Evolutionary conservation across 2,113 vertebrate species (phyloP).

Genomic region (Cochlearius cochlearius): DNA sequence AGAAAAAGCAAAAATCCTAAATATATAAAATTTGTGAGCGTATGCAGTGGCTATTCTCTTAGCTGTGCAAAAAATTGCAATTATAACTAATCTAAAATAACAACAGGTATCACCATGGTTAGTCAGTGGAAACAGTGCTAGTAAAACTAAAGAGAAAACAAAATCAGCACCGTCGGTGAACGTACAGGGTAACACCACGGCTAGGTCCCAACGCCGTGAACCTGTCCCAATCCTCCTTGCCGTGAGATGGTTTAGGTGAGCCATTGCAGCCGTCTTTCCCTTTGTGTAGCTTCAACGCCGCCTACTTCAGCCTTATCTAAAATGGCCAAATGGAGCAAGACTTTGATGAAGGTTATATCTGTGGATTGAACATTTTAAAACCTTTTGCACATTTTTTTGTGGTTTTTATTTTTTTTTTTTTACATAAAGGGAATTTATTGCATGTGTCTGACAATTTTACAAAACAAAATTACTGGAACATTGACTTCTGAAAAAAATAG

Average conservation of each 20-base stretch:
- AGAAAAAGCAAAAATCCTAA: not conserved
- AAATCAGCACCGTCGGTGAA: not conserved
- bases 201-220: not conserved
- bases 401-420: not conserved
- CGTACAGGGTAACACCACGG: not conserved
- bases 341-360: not conserved
- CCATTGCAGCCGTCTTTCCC: not conserved
- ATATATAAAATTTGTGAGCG: not conserved
- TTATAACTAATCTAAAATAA: not conserved
- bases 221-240: not conserved
- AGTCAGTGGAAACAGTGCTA: not conserved
- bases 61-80: not conserved
- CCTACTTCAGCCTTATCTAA: not conserved
- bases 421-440: slow-evolving; percentile 60
- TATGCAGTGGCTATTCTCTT: not conserved
- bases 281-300: not conserved
- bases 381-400: slow-evolving; percentile 56
- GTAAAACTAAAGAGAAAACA: not conserved
- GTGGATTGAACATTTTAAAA: slow-evolving; percentile 7
- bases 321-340: not conserved
- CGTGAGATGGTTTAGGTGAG: not conserved
- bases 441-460: slow-evolving; percentile 55
- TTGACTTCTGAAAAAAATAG: slow-evolving; percentile 70
- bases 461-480: slow-evolving; percentile 57
- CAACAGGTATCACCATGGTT: not conserved